Conservation (phyloP, 1,140 invertebrate genomes). For the Scaptomyza montana region DNA sequence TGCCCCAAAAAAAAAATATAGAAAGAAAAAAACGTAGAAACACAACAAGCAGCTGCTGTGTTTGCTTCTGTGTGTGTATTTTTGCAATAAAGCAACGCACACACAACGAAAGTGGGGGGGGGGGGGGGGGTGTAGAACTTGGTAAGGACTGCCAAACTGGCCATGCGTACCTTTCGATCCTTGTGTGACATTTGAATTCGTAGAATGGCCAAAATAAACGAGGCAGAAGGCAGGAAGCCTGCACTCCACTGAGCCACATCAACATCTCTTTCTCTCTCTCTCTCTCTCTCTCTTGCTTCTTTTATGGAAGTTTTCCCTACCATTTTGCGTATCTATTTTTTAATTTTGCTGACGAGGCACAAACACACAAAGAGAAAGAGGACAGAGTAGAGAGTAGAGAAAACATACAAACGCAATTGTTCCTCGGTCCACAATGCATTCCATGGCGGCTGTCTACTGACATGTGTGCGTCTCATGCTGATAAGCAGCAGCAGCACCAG, state of each 20-base stretch:
- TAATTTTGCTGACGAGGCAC: conserved; percentile 81
- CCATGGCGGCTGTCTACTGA: conserved; percentile 59
- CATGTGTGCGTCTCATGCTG: conserved; percentile 80
- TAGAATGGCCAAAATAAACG: conserved; percentile 29
- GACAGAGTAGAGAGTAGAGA: conserved; percentile 25
- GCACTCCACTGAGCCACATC: neutral
- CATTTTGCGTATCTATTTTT: conserved; percentile 76
- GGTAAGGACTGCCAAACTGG: conserved; percentile 38
- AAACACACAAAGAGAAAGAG: conserved; percentile 12
- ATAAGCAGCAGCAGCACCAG: conserved; percentile 67
- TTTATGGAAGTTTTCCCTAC: conserved; percentile 58
- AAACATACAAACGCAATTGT: conserved; percentile 82
- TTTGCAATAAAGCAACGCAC: conserved; percentile 69
- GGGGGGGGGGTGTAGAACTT: neutral
- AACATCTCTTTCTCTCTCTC: neutral
- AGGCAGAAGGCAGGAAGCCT: neutral
- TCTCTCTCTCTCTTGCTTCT: conserved; percentile 30
- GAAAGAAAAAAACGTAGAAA: conserved; percentile 8
- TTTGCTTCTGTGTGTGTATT: conserved; percentile 52
- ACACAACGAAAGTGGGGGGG: neutral
- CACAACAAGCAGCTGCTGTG: conserved; percentile 70
- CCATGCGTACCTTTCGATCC: conserved; percentile 81
- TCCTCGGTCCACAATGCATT: conserved; percentile 77
- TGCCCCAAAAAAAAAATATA: conserved; percentile 17
- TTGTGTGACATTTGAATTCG: conserved; percentile 81